Evolutionary conservation across 2,113 vertebrate genomes (phyloP).

Genomic region (Thinocorus orbignyianus): DNA sequence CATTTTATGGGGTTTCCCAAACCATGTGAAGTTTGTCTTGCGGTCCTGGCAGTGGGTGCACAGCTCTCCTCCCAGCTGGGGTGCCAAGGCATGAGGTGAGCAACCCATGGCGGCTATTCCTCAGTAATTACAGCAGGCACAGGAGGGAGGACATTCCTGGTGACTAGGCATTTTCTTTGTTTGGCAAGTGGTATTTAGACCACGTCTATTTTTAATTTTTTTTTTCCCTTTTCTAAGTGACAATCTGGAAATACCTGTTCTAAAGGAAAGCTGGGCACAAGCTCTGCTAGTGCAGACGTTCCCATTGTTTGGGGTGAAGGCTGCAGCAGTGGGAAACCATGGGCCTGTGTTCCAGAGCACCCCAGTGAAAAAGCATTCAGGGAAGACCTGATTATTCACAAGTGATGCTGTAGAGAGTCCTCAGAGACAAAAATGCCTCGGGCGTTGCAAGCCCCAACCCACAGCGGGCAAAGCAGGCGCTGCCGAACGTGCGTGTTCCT

Average conservation of each 20-base stretch:
- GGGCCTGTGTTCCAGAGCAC: background rate
- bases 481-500: conserved; percentile 6
- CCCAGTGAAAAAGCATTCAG: background rate
- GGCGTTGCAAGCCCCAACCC: conserved; percentile 35
- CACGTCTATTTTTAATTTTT: accelerated
- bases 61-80: background rate
- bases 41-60: background rate
- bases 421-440: background rate
- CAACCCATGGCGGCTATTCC: background rate
- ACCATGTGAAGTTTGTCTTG: background rate
- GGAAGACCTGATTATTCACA: background rate
- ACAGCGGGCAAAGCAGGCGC: background rate
- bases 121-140: background rate
- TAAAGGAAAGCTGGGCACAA: background rate
- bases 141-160: background rate
- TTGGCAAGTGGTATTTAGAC: background rate
- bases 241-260: background rate
- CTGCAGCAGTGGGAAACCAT: background rate
- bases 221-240: background rate
- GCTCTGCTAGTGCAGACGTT: background rate
- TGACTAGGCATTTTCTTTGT: background rate
- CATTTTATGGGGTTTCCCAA: background rate
- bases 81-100: background rate
- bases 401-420: conserved; percentile 22
- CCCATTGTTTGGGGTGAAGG: background rate